Base-by-base conservation (phyloP, 2,113 vertebrate species). In the Calyptommatus sinebrachiatus region DNA sequence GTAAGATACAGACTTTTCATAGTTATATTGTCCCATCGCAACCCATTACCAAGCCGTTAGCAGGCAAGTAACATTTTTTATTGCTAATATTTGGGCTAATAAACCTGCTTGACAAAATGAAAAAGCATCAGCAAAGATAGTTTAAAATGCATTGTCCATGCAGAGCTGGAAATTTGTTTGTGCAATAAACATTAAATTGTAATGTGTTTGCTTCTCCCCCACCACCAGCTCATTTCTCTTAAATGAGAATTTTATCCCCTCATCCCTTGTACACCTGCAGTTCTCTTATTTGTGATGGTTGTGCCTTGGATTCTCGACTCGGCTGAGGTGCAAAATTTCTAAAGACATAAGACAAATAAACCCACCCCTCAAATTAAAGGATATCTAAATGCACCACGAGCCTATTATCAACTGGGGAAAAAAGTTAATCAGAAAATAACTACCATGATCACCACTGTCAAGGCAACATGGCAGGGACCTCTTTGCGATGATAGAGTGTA, bases 1-100 rank as follows among this genome's bases (percentile, higher is more conserved):
- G n/a, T 60, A 61, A 81, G 50, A 69, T 81, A 31, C 11, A 21
- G 35, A 75, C 50, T 75, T 69, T 69, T 73, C 26, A 29, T 74
- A 8, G 20, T 69, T 81, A 81, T 81, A 81, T 62, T 69, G 69
- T 75, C 79, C 72, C 79, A 10, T 60, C 75, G 79, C 63, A 81
- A 61, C 72, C 79, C 65, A 62, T 81, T 81, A 69, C n/a, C 2
- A 14, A 75, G 62, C 61, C 20, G 65, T 81, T 74, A 81, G 71
- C 22, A 74, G 26, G 70, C 20, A 75, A 26, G 72, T 69, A 22
- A 69, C 69, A 81, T 69, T 81, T 75, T 41, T 68, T 26, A 21
- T 60, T 46, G 65, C 41, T 81, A 68, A 75, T 75, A 75, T 75
- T 69, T 69, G 66, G 18, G 46, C 41, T 61, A 75, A 81, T 81